These are phyloP conservation scores for Benthosema pterotum DNA, from an alignment of 2,797 vertebrate genomes.

Conservation along the genomic window DNA sequence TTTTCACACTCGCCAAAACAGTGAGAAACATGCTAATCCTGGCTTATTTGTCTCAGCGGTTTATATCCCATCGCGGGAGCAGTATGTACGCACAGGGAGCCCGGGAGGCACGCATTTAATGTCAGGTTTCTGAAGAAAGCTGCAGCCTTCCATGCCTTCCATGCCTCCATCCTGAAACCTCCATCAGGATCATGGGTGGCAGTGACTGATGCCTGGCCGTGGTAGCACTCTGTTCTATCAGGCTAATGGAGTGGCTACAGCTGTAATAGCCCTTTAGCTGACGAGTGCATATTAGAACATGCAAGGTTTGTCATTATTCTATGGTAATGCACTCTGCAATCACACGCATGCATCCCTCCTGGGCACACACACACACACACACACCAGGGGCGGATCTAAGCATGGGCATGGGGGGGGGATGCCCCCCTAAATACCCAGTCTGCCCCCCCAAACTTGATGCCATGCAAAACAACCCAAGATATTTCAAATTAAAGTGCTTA, in stretches of 20 bases:
- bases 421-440: no score
- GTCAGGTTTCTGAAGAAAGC: not conserved
- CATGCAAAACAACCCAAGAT: no score
- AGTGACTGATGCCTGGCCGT: constrained; percentile 51
- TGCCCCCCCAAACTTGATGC: no score
- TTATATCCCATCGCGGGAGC: not conserved
- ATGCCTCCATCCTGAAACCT: constrained; percentile 22
- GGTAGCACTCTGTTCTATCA: constrained; percentile 53
- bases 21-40: no score
- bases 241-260: constrained; percentile 62
- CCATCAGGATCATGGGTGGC: constrained; percentile 50
- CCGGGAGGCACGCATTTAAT: not conserved
- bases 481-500: no score
- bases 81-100: not conserved
- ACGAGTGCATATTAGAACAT: constrained; percentile 63
- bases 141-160: not conserved
- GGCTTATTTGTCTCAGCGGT: not conserved
- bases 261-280: constrained; percentile 65
- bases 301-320: constrained; percentile 61
- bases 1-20: no score
- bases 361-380: no score
- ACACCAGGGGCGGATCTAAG: no score
- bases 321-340: constrained; percentile 42
- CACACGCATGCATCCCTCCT: not conserved
- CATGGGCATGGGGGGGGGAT: no score